Evolutionary conservation across 2,888 invertebrate genomes (phyloP).

Genomic region (Diarsia rubi): DNA sequence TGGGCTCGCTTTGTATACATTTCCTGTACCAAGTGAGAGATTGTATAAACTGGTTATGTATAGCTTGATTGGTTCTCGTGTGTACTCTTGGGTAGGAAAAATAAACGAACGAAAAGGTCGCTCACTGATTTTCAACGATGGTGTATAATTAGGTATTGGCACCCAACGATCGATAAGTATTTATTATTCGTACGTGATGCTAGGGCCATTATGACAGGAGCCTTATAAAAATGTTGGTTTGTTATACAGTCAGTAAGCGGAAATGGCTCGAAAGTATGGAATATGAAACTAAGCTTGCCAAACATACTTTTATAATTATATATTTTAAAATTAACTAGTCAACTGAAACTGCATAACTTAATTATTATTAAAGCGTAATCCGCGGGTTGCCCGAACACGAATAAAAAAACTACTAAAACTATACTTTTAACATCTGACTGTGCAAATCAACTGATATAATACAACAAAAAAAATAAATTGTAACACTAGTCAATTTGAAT

Average conservation of each 20-base stretch:
- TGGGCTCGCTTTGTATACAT: no score
- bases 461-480: slow-evolving; percentile 48
- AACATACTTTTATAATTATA: slow-evolving; percentile 17
- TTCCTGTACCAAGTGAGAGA: no score
- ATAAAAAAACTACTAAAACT: background rate
- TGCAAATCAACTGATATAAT: slow-evolving; percentile 48
- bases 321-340: slow-evolving; percentile 45
- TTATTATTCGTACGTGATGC: background rate
- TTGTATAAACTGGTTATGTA: no score
- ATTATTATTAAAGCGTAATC: slow-evolving; percentile 14
- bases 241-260: slow-evolving; percentile 42
- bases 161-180: background rate
- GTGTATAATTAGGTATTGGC: background rate
- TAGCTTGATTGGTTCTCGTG: no score
- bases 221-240: slow-evolving; percentile 22
- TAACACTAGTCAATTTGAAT: slow-evolving; percentile 76
- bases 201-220: slow-evolving; percentile 10
- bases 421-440: slow-evolving; percentile 44
- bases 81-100: background rate
- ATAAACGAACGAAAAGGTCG: background rate
- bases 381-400: background rate
- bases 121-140: background rate
- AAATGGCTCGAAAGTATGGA: background rate
- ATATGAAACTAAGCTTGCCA: slow-evolving; percentile 35
- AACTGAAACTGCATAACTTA: slow-evolving; percentile 33